These are phyloP conservation scores for Cephalopholis sonnerati DNA, from an alignment of 2,113 vertebrate species.

Conservation along the genomic window DNA sequence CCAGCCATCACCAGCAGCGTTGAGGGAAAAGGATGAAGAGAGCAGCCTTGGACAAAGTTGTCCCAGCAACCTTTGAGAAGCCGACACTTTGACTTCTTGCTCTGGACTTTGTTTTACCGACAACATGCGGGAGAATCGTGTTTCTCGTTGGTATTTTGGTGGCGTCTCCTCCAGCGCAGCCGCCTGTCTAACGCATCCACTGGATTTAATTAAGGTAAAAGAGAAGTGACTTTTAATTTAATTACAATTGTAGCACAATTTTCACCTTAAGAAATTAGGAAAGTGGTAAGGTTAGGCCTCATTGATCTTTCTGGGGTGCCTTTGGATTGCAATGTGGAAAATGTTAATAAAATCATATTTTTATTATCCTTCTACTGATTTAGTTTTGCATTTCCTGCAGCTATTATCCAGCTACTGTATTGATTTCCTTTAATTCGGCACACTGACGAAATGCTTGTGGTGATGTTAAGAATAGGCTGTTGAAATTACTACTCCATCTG, in stretches of 20 bases:
- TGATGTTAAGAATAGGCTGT: neutral
- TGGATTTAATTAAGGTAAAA: conserved; percentile 58
- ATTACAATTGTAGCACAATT: neutral
- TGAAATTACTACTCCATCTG: neutral
- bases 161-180: conserved; percentile 27
- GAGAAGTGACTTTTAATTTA: neutral
- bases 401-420: conserved; percentile 7
- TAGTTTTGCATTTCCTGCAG: neutral
- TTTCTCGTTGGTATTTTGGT: conserved; percentile 47
- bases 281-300: conserved; percentile 1
- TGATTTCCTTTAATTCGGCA: conserved; percentile 10
- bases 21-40: neutral
- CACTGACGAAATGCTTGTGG: neutral
- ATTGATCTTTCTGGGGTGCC: conserved; percentile 15
- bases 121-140: conserved; percentile 31
- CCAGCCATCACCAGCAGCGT: neutral
- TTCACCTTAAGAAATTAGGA: neutral
- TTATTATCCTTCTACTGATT: neutral
- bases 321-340: conserved; percentile 13
- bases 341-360: conserved; percentile 17
- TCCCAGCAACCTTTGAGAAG: conserved; percentile 19
- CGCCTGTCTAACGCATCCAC: conserved; percentile 30
- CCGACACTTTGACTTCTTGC: neutral
- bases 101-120: conserved; percentile 23
- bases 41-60: neutral